Conservation (phyloP, 2,113 vertebrate genomes). For the Asarcornis scutulata region DNA sequence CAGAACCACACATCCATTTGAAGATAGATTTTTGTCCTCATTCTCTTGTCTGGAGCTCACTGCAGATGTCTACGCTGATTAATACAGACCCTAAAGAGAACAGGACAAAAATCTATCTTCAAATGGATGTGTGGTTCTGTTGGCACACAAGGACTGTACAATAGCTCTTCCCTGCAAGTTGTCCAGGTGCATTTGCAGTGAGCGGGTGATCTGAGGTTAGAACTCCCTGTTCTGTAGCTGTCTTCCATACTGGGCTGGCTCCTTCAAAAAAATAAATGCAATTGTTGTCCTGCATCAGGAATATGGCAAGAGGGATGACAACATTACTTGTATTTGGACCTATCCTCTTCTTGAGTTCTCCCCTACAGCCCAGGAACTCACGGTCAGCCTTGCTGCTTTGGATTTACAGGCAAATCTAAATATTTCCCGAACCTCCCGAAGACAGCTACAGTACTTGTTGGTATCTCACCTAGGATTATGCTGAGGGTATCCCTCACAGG, state of each 20-base stretch:
- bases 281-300: background rate
- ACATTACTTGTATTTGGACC: background rate
- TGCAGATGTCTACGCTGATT: background rate
- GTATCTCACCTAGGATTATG: background rate
- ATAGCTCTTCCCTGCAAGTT: background rate
- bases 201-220: background rate
- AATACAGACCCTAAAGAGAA: background rate
- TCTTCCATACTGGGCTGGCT: background rate
- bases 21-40: background rate
- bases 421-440: background rate
- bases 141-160: background rate
- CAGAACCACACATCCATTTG: background rate
- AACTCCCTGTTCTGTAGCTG: background rate
- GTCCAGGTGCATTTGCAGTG: background rate
- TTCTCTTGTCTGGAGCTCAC: background rate
- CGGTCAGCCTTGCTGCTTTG: background rate
- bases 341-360: background rate
- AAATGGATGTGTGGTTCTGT: too few species aligned
- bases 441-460: background rate
- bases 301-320: background rate
- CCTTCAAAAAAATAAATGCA: background rate
- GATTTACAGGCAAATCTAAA: background rate
- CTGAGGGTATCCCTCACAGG: background rate
- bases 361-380: background rate
- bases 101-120: background rate